A percentile compares a stretch with the other conserved stretches of the same genome.
These are phyloP conservation scores for Siderastrea radians DNA, from an alignment of 92 coral and sea anemone genomes.

Conservation along the genomic window DNA sequence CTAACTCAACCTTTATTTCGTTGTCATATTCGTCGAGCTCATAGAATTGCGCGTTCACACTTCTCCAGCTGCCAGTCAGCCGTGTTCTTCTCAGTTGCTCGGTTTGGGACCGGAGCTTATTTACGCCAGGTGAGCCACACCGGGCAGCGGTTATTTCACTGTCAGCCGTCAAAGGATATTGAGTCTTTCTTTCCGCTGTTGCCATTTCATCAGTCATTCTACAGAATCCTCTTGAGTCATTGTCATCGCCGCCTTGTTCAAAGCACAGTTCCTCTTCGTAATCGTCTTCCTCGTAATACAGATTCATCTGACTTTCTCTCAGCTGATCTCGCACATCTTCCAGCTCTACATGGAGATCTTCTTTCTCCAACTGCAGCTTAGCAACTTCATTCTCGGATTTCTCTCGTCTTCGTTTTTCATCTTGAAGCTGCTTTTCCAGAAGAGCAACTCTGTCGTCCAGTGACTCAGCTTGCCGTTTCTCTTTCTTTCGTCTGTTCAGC, in stretches of 20 bases:
- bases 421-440: constrained; percentile 53
- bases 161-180: not conserved
- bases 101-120: constrained; percentile 35
- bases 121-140: constrained; percentile 18
- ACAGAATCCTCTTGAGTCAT: constrained; percentile 1
- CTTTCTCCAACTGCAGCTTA: constrained; percentile 64
- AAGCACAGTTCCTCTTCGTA: constrained; percentile 45
- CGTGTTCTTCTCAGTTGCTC: constrained; percentile 39
- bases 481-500: not conserved
- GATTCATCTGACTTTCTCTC: constrained; percentile 51
- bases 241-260: constrained; percentile 18
- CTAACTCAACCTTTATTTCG: constrained; percentile 65
- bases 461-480: constrained; percentile 24
- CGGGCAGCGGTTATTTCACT: not conserved
- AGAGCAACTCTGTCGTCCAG: constrained; percentile 57
- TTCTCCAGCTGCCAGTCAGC: constrained; percentile 59
- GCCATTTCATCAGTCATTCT: not conserved
- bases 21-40: constrained; percentile 82
- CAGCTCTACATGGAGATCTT: constrained; percentile 53
- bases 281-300: constrained; percentile 35
- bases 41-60: constrained; percentile 66
- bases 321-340: constrained; percentile 67
- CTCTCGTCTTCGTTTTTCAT: constrained; percentile 65
- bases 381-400: constrained; percentile 68
- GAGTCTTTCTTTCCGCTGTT: not conserved